Base-by-base conservation (phyloP, 2,888 invertebrate genomes). In the Odiellus spinosus region DNA sequence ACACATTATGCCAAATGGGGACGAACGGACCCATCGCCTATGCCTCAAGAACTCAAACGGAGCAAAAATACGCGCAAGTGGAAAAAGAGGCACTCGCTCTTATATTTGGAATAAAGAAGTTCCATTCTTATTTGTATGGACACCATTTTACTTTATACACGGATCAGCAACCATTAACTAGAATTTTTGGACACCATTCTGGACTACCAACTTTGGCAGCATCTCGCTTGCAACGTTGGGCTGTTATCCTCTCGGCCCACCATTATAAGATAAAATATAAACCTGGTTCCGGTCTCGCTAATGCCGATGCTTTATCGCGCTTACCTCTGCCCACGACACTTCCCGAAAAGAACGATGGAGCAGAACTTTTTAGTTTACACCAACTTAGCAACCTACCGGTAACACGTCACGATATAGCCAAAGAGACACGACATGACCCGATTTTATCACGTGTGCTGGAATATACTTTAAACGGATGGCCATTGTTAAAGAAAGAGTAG, bases 91-190 rank as follows among this genome's bases (percentile, higher is more conserved):
- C 46, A 3, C 34, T 56, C 12, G 45, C 51, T 10, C 44, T 58
- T n/a, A 48, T 55, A 6, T 52, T 52, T 21, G 53, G 50, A 36
- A 48, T 54, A 10, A 55, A 53, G 19, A 56, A 55, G 42, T 54
- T 56, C 40, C 55, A 58, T 41, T 49, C 54, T 41, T 57, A 55
- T 44, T 32, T 56, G 14, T 56, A 46, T 47, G 55, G 53, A 12
- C 41, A 49, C 21, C 39, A 39, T 5, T 56, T 57, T 42, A 40
- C 39, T 5, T 34, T 56, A 21, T 11, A 50, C 12, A 44, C 55
- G 4, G 55, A 56, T 38, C 52, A 57, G 44, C 48, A 51, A 20
- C 53, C 56, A 18, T 20, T 55, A 11, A 34, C 41, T 12, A 42
- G 42, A n/a, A 26, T 46, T 17, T 46, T 42, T 36, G 21, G 21